Percentiles rank a stretch among this genome's conserved stretches.
Evolutionary conservation across 2,113 vertebrate species (phyloP).

Genomic region (Nettapus auritus): DNA sequence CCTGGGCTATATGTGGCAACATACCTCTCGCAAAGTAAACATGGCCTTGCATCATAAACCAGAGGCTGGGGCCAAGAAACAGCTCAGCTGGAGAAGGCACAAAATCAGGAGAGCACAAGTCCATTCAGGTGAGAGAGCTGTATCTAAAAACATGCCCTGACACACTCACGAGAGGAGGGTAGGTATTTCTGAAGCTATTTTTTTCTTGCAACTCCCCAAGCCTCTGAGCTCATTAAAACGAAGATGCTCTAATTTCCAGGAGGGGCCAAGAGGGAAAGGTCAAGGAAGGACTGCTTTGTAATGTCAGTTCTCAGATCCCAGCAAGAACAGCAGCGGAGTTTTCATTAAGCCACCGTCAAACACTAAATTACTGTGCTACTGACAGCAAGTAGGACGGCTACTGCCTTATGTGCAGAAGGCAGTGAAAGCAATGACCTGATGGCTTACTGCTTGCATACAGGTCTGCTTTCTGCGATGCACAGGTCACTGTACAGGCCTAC

Average conservation of each 20-base stretch:
- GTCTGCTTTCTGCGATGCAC: neutral
- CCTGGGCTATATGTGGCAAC: neutral
- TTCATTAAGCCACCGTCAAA: neutral
- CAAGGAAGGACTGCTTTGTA: constrained; percentile 22
- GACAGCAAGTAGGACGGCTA: neutral
- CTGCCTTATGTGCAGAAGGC: neutral
- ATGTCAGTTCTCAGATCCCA: neutral
- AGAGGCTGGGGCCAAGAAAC: constrained; percentile 17
- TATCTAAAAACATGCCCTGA: constrained; percentile 29
- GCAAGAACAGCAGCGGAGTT: neutral
- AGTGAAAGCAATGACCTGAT: neutral
- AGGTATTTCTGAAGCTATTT: constrained; percentile 39
- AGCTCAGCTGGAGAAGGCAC: constrained; percentile 18
- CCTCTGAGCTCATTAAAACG: constrained; percentile 44
- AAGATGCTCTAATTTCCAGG: constrained; percentile 33
- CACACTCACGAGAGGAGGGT: neutral
- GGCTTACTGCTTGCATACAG: neutral
- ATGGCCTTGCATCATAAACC: constrained; percentile 25
- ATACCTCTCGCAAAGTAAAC: neutral
- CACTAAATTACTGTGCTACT: neutral
- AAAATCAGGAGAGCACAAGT: constrained; percentile 32
- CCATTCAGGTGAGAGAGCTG: constrained; percentile 7
- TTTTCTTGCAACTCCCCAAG: constrained; percentile 26
- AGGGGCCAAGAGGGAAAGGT: constrained; percentile 28
- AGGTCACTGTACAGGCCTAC: neutral